These are phyloP conservation scores for Tolmerus cingulatus DNA, from an alignment of 2,888 invertebrate species.

Conservation along the genomic window DNA sequence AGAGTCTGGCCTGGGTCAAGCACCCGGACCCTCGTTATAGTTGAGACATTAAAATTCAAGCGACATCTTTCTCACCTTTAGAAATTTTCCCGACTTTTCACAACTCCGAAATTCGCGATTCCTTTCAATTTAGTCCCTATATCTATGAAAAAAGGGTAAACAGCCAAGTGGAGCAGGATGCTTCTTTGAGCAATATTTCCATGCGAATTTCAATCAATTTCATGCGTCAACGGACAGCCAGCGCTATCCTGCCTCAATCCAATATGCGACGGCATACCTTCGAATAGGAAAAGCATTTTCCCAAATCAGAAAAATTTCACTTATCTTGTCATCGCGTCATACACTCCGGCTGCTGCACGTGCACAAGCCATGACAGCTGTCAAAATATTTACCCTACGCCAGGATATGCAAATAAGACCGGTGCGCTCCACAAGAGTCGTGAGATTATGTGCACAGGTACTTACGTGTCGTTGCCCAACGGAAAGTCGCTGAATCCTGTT, in stretches of 20 bases:
- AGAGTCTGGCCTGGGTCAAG: background rate
- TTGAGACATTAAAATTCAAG: background rate
- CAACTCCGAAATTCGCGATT: background rate
- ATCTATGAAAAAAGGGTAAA: background rate
- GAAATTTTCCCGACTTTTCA: background rate
- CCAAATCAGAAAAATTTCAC: constrained; percentile 49
- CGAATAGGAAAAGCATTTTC: constrained; percentile 38
- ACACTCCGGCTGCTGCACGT: constrained; percentile 48
- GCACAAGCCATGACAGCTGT: constrained; percentile 68
- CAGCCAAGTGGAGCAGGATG: background rate
- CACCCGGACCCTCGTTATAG: background rate
- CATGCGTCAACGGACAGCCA: constrained; percentile 19
- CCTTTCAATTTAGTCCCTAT: background rate
- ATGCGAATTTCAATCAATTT: constrained; percentile 5
- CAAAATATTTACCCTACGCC: constrained; percentile 59
- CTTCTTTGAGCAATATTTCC: background rate
- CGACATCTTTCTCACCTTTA: background rate
- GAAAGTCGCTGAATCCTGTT: constrained; percentile 3
- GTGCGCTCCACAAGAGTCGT: background rate
- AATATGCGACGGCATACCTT: background rate
- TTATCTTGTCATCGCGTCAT: constrained; percentile 47
- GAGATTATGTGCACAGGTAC: constrained; percentile 1
- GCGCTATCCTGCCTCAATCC: background rate
- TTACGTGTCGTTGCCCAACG: constrained; percentile 6
- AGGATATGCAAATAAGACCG: constrained; percentile 45